A percentile compares a stretch with the other conserved stretches of the same genome.
phyloP scores from a whole-genome alignment of 2,797 vertebrate genomes.

The Enteromius mattozi region DNA sequence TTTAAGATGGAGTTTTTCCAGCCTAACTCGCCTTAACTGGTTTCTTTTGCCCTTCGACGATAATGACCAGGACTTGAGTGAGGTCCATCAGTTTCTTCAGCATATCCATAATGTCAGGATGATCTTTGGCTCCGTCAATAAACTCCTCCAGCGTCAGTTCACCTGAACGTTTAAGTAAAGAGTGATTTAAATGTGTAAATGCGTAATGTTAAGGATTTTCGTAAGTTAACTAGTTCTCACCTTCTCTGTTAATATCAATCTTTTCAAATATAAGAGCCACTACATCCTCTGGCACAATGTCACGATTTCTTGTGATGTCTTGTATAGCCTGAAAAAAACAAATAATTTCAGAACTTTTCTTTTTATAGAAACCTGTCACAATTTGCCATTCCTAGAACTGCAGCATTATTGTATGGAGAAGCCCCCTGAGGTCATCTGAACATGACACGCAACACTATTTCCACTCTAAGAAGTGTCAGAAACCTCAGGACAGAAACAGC shows the following conservation, averaged over 20 bases:
- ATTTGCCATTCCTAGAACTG: not conserved
- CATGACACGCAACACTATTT: not conserved
- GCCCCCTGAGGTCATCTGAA: conserved; percentile 19
- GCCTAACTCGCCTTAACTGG: not conserved
- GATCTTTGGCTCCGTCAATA: conserved; percentile 76
- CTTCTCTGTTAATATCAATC: conserved; percentile 79
- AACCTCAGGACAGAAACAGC: not conserved
- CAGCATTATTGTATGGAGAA: conserved; percentile 4
- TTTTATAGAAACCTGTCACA: not conserved
- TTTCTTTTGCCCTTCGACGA: conserved; percentile 65
- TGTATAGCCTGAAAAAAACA: conserved; percentile 74
- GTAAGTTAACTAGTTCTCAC: conserved; percentile 57
- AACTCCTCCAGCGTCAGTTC: conserved; percentile 82
- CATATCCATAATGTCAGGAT: conserved; percentile 79
- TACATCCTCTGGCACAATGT: conserved; percentile 75
- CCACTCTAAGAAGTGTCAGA: not conserved
- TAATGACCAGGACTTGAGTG: conserved; percentile 77
- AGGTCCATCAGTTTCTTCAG: conserved; percentile 79
- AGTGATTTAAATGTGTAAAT: not conserved
- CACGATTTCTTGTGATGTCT: conserved; percentile 79
- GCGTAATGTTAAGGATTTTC: not conserved
- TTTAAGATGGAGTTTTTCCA: not conserved
- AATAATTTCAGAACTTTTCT: not conserved
- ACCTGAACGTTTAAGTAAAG: conserved; percentile 63
- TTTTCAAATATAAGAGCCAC: conserved; percentile 78